Conservation (phyloP, 2,113 vertebrate species). For the Anas platyrhynchos region DNA sequence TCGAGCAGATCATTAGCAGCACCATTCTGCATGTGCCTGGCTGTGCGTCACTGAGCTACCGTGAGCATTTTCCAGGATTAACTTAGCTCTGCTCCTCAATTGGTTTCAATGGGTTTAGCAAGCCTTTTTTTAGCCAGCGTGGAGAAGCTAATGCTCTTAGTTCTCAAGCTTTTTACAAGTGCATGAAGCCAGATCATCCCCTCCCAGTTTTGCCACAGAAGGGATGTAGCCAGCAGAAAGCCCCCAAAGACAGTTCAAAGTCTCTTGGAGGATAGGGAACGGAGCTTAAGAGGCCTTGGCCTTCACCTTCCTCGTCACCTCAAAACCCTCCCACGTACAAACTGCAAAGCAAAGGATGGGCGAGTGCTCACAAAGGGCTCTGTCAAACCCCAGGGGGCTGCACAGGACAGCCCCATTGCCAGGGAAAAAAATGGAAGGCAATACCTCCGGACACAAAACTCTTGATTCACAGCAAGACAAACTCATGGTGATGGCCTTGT, state of each 20-base stretch:
- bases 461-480: not conserved
- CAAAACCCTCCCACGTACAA: not conserved
- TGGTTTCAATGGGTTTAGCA: conserved; percentile 58
- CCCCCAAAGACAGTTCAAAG: conserved; percentile 1
- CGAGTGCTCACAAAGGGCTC: not conserved
- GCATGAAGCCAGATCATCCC: conserved; percentile 57
- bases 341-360: not conserved
- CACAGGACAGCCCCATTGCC: not conserved
- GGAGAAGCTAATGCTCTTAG: conserved; percentile 70
- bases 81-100: conserved; percentile 42
- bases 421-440: not conserved
- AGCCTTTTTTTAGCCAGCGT: conserved; percentile 63
- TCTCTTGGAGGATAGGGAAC: not conserved
- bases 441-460: not conserved
- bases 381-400: not conserved
- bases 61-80: conserved; percentile 64
- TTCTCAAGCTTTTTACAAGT: conserved; percentile 66
- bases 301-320: not conserved
- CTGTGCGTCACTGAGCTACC: conserved; percentile 12
- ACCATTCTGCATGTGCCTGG: not conserved
- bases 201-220: conserved; percentile 49
- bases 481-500: not conserved
- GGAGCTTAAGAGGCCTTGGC: conserved; percentile 1
- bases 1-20: not conserved
- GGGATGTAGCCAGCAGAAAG: conserved; percentile 35